Percentiles rank a stretch among this genome's conserved stretches.
These are phyloP conservation scores for Graptemys geographica DNA, from an alignment of 2,797 vertebrate species.

Conservation along the genomic window DNA sequence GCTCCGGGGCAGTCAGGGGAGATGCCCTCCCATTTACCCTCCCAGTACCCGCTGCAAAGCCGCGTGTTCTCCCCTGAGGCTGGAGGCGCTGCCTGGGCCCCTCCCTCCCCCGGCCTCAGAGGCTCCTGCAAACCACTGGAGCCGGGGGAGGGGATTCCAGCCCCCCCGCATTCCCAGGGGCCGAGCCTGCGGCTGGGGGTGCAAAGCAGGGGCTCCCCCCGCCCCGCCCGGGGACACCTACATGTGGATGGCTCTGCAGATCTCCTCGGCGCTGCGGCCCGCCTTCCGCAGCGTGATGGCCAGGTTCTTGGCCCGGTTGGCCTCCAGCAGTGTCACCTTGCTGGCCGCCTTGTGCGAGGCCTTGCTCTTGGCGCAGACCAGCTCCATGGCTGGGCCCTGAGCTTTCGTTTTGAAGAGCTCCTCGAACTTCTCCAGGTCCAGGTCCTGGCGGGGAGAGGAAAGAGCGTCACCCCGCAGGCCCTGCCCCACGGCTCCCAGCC, in stretches of 20 bases:
- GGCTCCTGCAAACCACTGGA: too few relatives aligned
- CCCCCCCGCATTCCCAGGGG: fast-evolving
- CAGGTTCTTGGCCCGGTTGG: constrained; percentile 97
- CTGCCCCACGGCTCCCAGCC: background rate
- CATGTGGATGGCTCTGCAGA: constrained; percentile 97
- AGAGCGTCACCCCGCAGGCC: background rate
- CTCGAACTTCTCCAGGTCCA: constrained; percentile 95
- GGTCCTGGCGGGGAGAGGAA: constrained; percentile 80
- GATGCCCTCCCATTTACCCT: too few relatives aligned
- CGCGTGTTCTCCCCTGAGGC: fast-evolving
- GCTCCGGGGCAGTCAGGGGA: too few relatives aligned
- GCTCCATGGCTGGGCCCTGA: constrained; percentile 91
- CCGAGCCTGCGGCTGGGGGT: background rate
- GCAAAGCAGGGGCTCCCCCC: background rate
- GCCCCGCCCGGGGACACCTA: constrained; percentile 59
- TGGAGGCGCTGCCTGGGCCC: fast-evolving
- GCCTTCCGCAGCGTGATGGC: constrained; percentile 97
- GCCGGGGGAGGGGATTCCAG: background rate
- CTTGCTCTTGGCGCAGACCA: constrained; percentile 91
- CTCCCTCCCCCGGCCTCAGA: fast-evolving
- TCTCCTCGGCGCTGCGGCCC: constrained; percentile 91
- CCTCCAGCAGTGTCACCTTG: constrained; percentile 94
- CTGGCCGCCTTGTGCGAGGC: constrained; percentile 88
- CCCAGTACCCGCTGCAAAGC: too few relatives aligned
- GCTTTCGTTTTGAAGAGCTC: constrained; percentile 98